Percentiles rank a stretch among this genome's conserved stretches.
phyloP scores from a whole-genome alignment of 37 sponge, comb jelly and placozoan species.

The Eunapius fragilis region DNA sequence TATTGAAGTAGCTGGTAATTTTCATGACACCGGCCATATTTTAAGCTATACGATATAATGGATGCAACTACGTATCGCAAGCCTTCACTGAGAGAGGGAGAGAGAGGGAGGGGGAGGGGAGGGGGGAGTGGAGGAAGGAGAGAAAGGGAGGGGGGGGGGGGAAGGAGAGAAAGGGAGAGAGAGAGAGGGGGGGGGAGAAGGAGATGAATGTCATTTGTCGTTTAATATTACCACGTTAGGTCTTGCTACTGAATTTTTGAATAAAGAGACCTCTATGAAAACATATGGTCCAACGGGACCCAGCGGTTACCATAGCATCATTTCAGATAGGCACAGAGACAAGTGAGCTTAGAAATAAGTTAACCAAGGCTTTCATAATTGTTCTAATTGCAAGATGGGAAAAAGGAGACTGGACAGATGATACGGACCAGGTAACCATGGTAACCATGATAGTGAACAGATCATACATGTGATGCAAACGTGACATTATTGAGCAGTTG shows the following conservation, averaged over 20 bases:
- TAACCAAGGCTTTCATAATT: slow-evolving; percentile 51
- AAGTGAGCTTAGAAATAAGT: too few species aligned
- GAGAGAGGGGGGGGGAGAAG: neutral
- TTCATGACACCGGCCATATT: too few species aligned
- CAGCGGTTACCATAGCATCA: slow-evolving; percentile 49
- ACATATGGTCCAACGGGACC: slow-evolving; percentile 74
- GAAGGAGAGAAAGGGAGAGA: neutral
- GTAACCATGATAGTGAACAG: neutral
- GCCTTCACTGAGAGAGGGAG: slow-evolving; percentile 83
- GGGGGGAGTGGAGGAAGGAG: too few species aligned
- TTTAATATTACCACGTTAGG: too few species aligned
- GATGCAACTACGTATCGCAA: too few species aligned
- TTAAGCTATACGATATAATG: too few species aligned
- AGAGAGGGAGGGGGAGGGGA: too few species aligned
- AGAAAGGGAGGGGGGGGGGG: too few species aligned
- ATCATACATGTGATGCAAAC: too few species aligned
- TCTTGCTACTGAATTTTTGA: slow-evolving; percentile 59
- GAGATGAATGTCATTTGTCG: neutral
- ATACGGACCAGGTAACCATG: slow-evolving; percentile 90
- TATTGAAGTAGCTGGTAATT: too few species aligned
- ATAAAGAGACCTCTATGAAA: slow-evolving; percentile 29
- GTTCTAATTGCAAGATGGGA: slow-evolving; percentile 59
- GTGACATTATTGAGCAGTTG: slow-evolving; percentile 44
- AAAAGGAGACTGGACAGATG: slow-evolving; percentile 94
- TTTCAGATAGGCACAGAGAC: slow-evolving; percentile 81